Base-by-base conservation (phyloP, 1,140 invertebrate species). In the Monochamus saltuarius region DNA sequence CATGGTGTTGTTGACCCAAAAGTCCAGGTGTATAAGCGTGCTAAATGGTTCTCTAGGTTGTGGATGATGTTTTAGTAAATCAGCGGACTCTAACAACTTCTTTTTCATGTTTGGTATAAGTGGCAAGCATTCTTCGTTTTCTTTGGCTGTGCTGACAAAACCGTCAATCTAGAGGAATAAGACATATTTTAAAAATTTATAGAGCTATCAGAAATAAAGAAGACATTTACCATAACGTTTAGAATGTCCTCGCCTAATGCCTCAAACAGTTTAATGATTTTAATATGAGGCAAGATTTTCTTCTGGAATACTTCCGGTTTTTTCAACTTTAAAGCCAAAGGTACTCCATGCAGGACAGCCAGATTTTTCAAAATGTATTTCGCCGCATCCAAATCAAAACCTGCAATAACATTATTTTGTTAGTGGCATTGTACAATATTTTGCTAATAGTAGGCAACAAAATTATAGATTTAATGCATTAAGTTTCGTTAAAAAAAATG, bases 1-100 rank as follows among this genome's bases (percentile, higher is more conserved):
- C 67, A 87, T 73, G 2, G 84, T 73, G 59, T 87, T 87, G 64
- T 86, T 68, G 10, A 65, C 60, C 66, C 67, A 68, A 40, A 61
- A 59, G 42, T 68, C 67, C 34, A 61, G 58, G 46, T 68, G 67
- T 14, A 50, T 56, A 1, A 68, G 7, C 19, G 64, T 66, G n/a
- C 50, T 53, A 39, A 65, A 68, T 14, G 53, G 61, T 54, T 64
- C 64, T n/a, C 39, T 56, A 3, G 56, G 39, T 2, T 45, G 19
- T 19, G 19, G 16, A 9, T 38, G 36, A 10, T 34, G 11, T 10
- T 51, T 2, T 49, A 35, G 9, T 11, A 57, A 38, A 16, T 29
- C 6, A 6, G 4, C 3, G 7, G 10, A 19, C 38, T 38, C 36
- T 16, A 57, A 10, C 11, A 45, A 8, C 22, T 36, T 9, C 17